Evolutionary conservation across 2,113 vertebrate species (phyloP).

Genomic region (Lepus americanus): DNA sequence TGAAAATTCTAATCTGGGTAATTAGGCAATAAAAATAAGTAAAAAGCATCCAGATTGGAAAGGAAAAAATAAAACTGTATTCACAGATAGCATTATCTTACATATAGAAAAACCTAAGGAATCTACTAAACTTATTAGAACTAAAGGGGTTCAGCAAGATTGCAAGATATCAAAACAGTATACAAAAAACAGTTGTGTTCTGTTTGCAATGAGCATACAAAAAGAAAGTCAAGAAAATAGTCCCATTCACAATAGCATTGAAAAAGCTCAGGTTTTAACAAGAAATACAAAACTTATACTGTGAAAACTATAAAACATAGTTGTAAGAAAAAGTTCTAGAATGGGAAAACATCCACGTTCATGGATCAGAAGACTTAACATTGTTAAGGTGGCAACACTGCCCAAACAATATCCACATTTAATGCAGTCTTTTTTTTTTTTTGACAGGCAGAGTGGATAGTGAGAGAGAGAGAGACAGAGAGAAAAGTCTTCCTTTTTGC

Average conservation of each 20-base stretch:
- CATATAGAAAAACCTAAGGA: constrained; percentile 4
- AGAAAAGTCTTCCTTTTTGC: too few relatives aligned
- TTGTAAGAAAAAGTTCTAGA: constrained; percentile 33
- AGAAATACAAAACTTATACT: background rate
- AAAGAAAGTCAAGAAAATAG: constrained; percentile 43
- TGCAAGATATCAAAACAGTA: background rate
- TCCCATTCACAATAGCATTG: background rate
- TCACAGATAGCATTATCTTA: constrained; percentile 1
- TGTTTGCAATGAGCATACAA: background rate
- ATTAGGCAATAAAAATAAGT: constrained; percentile 4
- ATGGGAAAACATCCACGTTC: background rate
- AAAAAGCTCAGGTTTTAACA: constrained; percentile 12
- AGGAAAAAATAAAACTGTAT: constrained; percentile 32
- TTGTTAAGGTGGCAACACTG: constrained; percentile 5
- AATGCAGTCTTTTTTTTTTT: background rate
- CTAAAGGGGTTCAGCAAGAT: background rate
- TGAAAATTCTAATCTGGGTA: background rate
- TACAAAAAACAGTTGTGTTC: constrained; percentile 1
- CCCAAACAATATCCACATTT: background rate
- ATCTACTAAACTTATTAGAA: background rate
- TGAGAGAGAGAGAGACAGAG: too few relatives aligned
- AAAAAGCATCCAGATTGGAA: background rate
- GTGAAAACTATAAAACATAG: background rate
- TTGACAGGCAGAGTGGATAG: too few relatives aligned
- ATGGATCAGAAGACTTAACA: background rate